Evolutionary conservation across 2,113 vertebrate species (phyloP).

Genomic region (Catharus fuscescens): DNA sequence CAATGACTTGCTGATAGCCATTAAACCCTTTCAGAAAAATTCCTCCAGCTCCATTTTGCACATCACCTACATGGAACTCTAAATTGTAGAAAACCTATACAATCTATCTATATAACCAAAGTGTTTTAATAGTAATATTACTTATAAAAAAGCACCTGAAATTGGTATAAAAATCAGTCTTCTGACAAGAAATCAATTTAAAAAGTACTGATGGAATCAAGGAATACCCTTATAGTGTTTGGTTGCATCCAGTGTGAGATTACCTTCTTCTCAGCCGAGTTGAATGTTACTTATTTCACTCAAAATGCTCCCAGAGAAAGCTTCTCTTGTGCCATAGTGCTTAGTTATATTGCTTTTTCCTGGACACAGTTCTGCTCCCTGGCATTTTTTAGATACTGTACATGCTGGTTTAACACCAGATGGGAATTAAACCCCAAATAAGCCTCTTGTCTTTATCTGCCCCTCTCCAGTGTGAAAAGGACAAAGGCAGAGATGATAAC

Average conservation of each 20-base stretch:
- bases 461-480: neutral
- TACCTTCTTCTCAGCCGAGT: neutral
- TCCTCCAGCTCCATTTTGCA: neutral
- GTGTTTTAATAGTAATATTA: neutral
- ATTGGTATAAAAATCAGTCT: neutral
- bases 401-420: neutral
- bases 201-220: neutral
- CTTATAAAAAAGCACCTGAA: neutral
- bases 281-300: neutral
- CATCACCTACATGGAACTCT: neutral
- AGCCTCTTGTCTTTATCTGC: rapidly evolving
- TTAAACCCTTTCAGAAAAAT: neutral
- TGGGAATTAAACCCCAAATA: neutral
- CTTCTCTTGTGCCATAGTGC: neutral
- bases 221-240: neutral
- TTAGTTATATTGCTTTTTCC: neutral
- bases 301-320: neutral
- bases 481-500: neutral
- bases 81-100: neutral
- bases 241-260: neutral
- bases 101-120: neutral
- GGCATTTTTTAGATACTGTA: neutral
- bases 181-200: neutral
- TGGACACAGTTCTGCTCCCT: neutral
- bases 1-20: neutral